These are phyloP conservation scores for Clarias macrocephalus DNA, from an alignment of 2,113 vertebrate species.

Conservation along the genomic window DNA sequence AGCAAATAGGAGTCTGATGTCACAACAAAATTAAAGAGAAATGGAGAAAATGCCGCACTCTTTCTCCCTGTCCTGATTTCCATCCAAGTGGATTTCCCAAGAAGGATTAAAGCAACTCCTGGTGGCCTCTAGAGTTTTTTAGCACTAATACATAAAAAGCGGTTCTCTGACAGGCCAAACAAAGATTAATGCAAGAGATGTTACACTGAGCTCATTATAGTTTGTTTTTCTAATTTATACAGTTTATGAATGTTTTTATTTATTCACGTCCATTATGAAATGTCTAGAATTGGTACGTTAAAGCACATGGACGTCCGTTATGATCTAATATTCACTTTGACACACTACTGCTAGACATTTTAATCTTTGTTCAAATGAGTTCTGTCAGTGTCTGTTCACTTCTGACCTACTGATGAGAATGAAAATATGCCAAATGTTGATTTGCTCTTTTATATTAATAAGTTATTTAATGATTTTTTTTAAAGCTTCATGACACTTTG, in stretches of 20 bases:
- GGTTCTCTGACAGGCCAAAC: constrained; percentile 48
- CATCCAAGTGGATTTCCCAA: constrained; percentile 20
- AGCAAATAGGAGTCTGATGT: constrained; percentile 16
- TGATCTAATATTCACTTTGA: background rate
- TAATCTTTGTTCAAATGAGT: constrained; percentile 49
- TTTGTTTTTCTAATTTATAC: constrained; percentile 16
- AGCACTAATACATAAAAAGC: constrained; percentile 35
- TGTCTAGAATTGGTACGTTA: background rate
- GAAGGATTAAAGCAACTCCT: constrained; percentile 41
- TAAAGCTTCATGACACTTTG: constrained; percentile 43
- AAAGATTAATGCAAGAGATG: constrained; percentile 61
- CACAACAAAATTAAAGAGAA: constrained; percentile 29
- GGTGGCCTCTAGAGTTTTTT: constrained; percentile 20
- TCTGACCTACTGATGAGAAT: constrained; percentile 61
- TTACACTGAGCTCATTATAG: constrained; percentile 65
- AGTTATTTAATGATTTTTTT: constrained; percentile 40
- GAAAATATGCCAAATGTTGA: constrained; percentile 66
- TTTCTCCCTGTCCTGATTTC: constrained; percentile 55
- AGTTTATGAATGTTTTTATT: constrained; percentile 17
- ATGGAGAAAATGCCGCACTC: constrained; percentile 29
- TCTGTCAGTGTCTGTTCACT: constrained; percentile 63
- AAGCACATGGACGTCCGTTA: background rate
- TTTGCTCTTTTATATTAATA: constrained; percentile 49
- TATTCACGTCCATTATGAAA: background rate
- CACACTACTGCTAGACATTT: constrained; percentile 41